These are phyloP conservation scores for Manis crassicaudata DNA, from an alignment of 2,797 vertebrate species.

Conservation along the genomic window DNA sequence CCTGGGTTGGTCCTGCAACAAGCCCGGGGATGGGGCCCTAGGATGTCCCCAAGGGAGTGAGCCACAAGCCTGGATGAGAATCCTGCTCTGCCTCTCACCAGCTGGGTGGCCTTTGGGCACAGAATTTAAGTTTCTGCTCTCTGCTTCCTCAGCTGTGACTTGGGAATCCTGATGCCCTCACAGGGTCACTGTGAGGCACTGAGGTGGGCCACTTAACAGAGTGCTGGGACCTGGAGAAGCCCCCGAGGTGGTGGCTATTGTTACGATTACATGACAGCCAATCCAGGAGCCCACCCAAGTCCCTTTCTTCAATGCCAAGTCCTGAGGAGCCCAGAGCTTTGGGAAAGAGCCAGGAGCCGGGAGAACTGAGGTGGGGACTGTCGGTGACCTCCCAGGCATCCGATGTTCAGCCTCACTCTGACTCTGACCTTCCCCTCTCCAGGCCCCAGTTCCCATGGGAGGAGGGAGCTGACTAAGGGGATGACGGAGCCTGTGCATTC, in stretches of 20 bases:
- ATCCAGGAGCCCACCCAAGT: background rate
- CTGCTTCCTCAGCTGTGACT: background rate
- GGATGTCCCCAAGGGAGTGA: background rate
- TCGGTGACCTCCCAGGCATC: background rate
- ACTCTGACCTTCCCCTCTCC: background rate
- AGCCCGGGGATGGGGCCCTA: fast-evolving
- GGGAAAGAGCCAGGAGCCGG: background rate
- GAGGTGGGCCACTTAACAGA: background rate
- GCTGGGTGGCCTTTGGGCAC: background rate
- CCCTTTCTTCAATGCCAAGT: background rate
- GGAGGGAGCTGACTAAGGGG: background rate
- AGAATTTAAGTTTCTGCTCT: background rate
- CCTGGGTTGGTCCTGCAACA: background rate
- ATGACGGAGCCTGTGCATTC: background rate
- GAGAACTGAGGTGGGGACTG: background rate
- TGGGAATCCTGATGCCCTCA: background rate
- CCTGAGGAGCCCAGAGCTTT: background rate
- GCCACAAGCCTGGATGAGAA: background rate
- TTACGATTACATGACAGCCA: background rate
- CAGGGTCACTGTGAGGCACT: background rate
- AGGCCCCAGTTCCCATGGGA: background rate
- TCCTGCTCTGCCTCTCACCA: background rate
- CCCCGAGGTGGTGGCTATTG: background rate
- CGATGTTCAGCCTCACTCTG: background rate
- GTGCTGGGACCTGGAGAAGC: background rate